These are phyloP conservation scores for Acridotheres tristis DNA, from an alignment of 2,797 vertebrate genomes.

Conservation along the genomic window DNA sequence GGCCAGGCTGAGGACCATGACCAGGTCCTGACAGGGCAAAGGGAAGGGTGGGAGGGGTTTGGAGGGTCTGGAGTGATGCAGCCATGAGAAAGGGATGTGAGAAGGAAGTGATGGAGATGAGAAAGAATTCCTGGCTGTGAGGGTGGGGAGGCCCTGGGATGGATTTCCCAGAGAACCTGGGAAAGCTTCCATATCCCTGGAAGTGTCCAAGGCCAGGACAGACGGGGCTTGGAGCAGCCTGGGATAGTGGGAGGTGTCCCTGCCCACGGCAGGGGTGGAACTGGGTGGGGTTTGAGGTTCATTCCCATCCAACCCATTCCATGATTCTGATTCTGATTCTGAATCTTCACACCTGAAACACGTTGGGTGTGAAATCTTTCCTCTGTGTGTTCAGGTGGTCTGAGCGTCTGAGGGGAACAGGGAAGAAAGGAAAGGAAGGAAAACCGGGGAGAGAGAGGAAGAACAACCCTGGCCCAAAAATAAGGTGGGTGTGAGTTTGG, in stretches of 20 bases:
- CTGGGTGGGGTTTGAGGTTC: neutral
- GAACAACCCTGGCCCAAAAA: neutral
- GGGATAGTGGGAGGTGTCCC: neutral
- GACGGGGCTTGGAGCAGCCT: neutral
- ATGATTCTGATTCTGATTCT: neutral
- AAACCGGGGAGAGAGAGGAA: neutral
- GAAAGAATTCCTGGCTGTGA: neutral
- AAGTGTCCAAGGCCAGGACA: accelerated
- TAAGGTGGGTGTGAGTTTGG: neutral
- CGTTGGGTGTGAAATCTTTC: neutral
- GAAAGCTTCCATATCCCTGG: neutral
- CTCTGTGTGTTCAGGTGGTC: neutral
- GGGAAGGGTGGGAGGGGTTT: neutral
- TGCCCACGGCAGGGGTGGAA: neutral
- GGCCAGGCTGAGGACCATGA: neutral
- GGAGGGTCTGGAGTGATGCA: neutral
- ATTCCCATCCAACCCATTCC: neutral
- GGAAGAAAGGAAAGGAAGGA: neutral
- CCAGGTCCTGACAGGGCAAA: neutral
- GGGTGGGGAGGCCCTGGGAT: neutral
- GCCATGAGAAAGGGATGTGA: neutral
- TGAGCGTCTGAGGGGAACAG: neutral
- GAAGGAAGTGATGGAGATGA: neutral
- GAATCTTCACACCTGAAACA: neutral
- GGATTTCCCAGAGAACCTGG: neutral